Base-by-base conservation (phyloP, 2,888 invertebrate genomes). In the Chaetogeoica ovagalla region DNA sequence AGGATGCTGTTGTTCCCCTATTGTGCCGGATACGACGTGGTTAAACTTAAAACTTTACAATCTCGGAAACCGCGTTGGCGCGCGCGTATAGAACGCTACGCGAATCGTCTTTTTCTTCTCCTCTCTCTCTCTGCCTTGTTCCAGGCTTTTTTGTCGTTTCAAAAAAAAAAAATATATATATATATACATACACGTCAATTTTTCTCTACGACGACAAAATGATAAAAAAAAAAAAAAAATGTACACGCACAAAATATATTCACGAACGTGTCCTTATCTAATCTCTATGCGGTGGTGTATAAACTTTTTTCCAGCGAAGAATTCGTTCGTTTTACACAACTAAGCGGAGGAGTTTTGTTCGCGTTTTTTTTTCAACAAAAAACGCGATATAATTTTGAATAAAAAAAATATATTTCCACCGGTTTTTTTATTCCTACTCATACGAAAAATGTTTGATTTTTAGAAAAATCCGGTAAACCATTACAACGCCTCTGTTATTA, bases 11-110 rank as follows among this genome's bases (percentile, higher is more conserved):
- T 71, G n/a, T n/a, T 43, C 43, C 79, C 63, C 63, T 57, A 23
- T 72, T 79, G 62, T 63, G 23, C 79, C 79, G 79, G 79, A 79
- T 63, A 57, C 55, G 19, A 63, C 71, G 62, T 57, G 39, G 79
- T 57, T 43, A 30, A 63, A 63, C 55, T 71, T 71, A 79, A 79
- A 79, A 71, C 63, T 71, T 71, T 62, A 43, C 55, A 63, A 71
- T 70, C 55, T 70, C 63, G 70, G 60, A 59, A 48, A 57, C 66
- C 13, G 21, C 11, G 2, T 2, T 4, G 17, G 43, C 2, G 23
- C 4, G 9, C 8, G 30, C 30, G 30, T 30, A 30, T 30, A 17
- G 62, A 17, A n/a, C 48, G 30, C 72, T 72, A 23, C 11, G 1
- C 30, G 11, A 23, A 9, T 43, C 7, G 48, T 48, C 15, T n/a